Conservation (phyloP, 53 echinoderm and acorn worm genomes). For the Stichopus horrens region DNA sequence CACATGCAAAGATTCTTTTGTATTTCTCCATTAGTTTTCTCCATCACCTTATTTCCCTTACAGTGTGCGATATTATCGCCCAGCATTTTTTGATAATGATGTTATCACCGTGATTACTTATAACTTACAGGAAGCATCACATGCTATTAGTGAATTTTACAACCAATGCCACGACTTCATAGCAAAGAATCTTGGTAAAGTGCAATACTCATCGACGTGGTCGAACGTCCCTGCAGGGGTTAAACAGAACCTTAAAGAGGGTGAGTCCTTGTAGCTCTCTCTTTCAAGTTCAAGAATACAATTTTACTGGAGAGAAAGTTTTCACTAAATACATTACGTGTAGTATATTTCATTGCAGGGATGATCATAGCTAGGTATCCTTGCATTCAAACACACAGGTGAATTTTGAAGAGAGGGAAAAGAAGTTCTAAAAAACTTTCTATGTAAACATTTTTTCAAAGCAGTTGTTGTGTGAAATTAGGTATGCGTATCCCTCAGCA, state of each 20-base stretch:
- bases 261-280: not conserved
- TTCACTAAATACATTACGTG: no score
- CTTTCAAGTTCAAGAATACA: no score
- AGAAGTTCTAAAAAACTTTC: no score
- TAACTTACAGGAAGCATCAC: constrained; percentile 11
- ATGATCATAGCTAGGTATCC: no score
- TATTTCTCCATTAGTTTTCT: not conserved
- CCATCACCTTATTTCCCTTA: not conserved
- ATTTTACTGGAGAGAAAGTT: no score
- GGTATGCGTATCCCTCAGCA: no score
- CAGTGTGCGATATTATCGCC: not conserved
- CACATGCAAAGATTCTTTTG: no score
- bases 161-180: constrained; percentile 3
- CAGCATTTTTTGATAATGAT: not conserved
- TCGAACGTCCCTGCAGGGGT: constrained; percentile 23
- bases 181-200: constrained; percentile 26
- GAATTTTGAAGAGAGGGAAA: no score
- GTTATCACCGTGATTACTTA: not conserved
- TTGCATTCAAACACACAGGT: no score
- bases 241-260: constrained; percentile 34
- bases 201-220: constrained; percentile 44
- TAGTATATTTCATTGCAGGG: no score
- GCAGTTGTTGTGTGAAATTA: no score
- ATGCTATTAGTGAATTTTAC: constrained; percentile 29
- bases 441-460: no score